A percentile compares a stretch with the other conserved stretches of the same genome.
Conservation (phyloP, 2,797 vertebrate species). For the Tenualosa ilisha region DNA sequence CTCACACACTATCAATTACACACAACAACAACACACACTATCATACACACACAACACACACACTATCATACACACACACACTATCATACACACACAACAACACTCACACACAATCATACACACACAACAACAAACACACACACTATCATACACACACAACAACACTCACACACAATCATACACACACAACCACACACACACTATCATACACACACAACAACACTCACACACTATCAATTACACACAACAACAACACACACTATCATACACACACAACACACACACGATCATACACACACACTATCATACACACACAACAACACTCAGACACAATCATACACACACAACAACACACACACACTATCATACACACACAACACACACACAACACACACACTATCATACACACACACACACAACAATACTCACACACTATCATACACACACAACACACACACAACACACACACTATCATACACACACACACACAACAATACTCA, state of each 20-base stretch:
- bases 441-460: neutral
- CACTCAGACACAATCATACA: neutral
- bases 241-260: neutral
- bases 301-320: neutral
- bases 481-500: neutral
- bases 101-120: too few relatives aligned
- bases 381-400: too few relatives aligned
- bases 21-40: too few relatives aligned
- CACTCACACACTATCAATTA: neutral
- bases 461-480: neutral
- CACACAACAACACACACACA: neutral
- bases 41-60: too few relatives aligned
- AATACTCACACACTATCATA: neutral
- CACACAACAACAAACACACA: too few relatives aligned
- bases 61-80: too few relatives aligned
- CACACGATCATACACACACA: too few relatives aligned
- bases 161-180: neutral
- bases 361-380: too few relatives aligned
- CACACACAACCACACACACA: neutral
- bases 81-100: too few relatives aligned
- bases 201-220: neutral
- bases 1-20: too few relatives aligned
- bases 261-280: neutral
- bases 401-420: neutral
- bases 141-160: neutral